Percentiles rank a stretch among this genome's conserved stretches.
Evolutionary conservation across 2,797 vertebrate genomes (phyloP).

Genomic region (Chromis chromis): DNA sequence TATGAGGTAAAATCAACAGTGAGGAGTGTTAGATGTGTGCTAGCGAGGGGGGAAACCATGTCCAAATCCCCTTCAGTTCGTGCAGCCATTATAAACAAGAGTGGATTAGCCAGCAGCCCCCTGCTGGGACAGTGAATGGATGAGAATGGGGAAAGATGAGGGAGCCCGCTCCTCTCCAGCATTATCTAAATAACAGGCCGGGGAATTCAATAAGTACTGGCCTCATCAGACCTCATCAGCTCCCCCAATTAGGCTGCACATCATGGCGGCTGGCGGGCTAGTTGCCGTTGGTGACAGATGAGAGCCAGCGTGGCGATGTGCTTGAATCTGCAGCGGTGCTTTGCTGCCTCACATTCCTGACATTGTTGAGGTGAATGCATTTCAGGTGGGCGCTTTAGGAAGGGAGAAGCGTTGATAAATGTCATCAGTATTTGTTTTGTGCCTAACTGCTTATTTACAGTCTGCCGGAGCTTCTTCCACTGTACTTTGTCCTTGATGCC

Average conservation of each 20-base stretch:
- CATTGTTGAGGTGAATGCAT: slow-evolving; percentile 29
- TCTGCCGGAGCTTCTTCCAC: background rate
- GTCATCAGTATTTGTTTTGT: slow-evolving; percentile 33
- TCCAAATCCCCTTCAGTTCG: slow-evolving; percentile 63
- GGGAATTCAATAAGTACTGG: slow-evolving; percentile 81
- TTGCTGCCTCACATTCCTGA: slow-evolving; percentile 39
- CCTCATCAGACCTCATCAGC: slow-evolving; percentile 83
- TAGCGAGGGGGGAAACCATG: slow-evolving; percentile 35
- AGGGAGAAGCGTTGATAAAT: slow-evolving; percentile 31
- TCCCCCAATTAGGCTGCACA: slow-evolving; percentile 75
- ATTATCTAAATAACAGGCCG: slow-evolving; percentile 79
- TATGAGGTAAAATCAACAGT: slow-evolving; percentile 71
- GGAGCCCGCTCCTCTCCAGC: slow-evolving; percentile 66
- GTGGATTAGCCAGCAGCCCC: slow-evolving; percentile 72
- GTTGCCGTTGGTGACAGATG: slow-evolving; percentile 77
- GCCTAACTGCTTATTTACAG: slow-evolving; percentile 10
- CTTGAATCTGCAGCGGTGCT: slow-evolving; percentile 34
- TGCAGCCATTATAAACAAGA: slow-evolving; percentile 73
- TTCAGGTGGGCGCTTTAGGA: slow-evolving; percentile 16
- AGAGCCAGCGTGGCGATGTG: slow-evolving; percentile 41
- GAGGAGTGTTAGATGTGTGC: slow-evolving; percentile 53
- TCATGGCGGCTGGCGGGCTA: slow-evolving; percentile 70
- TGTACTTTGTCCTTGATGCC: slow-evolving; percentile 46
- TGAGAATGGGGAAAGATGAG: slow-evolving; percentile 67
- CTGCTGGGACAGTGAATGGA: slow-evolving; percentile 72